These are phyloP conservation scores for Steatornis caripensis DNA, from an alignment of 2,113 vertebrate genomes.

Conservation along the genomic window DNA sequence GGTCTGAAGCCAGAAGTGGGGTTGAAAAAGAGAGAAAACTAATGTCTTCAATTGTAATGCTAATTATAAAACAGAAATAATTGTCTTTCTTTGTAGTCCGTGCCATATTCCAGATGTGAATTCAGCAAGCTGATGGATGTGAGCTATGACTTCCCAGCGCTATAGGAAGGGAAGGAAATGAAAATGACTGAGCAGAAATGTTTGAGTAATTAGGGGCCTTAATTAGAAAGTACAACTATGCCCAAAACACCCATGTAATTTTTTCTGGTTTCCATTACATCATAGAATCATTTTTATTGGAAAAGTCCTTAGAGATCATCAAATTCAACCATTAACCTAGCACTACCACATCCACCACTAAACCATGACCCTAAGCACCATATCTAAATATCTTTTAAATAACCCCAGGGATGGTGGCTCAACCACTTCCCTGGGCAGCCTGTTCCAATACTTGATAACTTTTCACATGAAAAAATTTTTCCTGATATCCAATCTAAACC, in stretches of 20 bases:
- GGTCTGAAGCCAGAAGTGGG: background rate
- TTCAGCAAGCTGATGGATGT: background rate
- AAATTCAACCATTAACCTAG: too few relatives aligned
- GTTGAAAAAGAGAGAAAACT: background rate
- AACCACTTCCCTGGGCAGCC: too few relatives aligned
- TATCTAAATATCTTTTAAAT: too few relatives aligned
- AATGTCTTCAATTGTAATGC: background rate
- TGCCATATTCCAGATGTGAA: background rate
- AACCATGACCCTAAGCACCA: too few relatives aligned
- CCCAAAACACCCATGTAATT: background rate
- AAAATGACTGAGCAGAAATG: background rate
- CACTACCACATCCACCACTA: too few relatives aligned
- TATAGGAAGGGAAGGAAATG: background rate
- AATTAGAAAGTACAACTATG: slow-evolving; percentile 5
- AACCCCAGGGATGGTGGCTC: too few relatives aligned
- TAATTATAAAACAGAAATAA: background rate
- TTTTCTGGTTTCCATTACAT: background rate
- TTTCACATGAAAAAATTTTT: too few relatives aligned
- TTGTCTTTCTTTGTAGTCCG: background rate
- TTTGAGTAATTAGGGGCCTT: background rate
- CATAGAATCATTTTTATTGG: too few relatives aligned
- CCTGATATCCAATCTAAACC: too few relatives aligned
- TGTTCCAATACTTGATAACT: too few relatives aligned
- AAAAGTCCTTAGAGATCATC: too few relatives aligned
- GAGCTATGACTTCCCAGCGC: background rate